A percentile compares a stretch with the other conserved stretches of the same genome.
These are phyloP conservation scores for Parnassius orleans DNA, from an alignment of 2,888 invertebrate species.

Conservation along the genomic window DNA sequence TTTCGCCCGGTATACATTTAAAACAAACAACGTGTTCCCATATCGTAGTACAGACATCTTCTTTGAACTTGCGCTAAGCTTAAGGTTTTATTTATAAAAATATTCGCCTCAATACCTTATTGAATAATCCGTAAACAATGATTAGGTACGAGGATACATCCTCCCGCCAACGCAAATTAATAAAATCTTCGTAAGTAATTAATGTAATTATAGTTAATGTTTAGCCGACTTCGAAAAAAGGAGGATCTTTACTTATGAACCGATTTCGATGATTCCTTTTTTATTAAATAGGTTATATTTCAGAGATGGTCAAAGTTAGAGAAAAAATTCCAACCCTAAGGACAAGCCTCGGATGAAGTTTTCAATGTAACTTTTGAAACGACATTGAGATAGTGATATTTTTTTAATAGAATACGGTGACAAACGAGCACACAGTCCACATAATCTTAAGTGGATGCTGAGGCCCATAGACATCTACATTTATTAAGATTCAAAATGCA, in stretches of 20 bases:
- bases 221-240: too few species aligned
- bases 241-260: too few species aligned
- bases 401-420: too few species aligned
- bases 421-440: too few species aligned
- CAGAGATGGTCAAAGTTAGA: background rate
- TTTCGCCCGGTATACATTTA: constrained; percentile 43
- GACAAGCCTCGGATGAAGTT: too few species aligned
- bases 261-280: too few species aligned
- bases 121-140: constrained; percentile 60
- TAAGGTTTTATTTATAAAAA: constrained; percentile 47
- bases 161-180: constrained; percentile 60
- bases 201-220: constrained; percentile 51
- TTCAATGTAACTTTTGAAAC: too few species aligned
- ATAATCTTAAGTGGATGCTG: too few species aligned
- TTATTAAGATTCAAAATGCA: too few species aligned
- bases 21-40: constrained; percentile 51
- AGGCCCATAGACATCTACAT: too few species aligned
- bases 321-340: too few species aligned
- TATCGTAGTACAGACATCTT: constrained; percentile 52
- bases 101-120: constrained; percentile 57
- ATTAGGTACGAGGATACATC: constrained; percentile 43
- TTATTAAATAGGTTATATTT: background rate
- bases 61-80: constrained; percentile 40
- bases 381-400: too few species aligned
- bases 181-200: constrained; percentile 57